Percentiles rank a stretch among this genome's conserved stretches.
These are phyloP conservation scores for Antechinus stuartii DNA, from an alignment of 2,113 vertebrate genomes.

Conservation along the genomic window DNA sequence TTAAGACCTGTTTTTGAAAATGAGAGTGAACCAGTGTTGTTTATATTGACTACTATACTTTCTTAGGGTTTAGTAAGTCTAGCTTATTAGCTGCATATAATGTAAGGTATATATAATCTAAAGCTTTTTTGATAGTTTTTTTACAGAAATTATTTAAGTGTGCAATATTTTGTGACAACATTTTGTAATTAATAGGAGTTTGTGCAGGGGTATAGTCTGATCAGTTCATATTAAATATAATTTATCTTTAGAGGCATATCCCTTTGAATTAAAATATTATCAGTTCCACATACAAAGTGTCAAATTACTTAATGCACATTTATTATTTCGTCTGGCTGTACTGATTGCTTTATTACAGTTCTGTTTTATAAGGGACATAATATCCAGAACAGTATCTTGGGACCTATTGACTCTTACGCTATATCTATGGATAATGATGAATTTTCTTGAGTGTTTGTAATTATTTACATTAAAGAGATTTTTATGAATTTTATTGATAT, in stretches of 20 bases:
- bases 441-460: slow-evolving; percentile 11
- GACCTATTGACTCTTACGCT: slow-evolving; percentile 1
- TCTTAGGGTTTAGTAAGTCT: neutral
- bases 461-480: slow-evolving; percentile 20
- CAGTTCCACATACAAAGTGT: slow-evolving; percentile 3
- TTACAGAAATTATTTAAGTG: slow-evolving; percentile 6
- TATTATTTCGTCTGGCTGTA: slow-evolving; percentile 33
- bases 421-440: slow-evolving; percentile 39
- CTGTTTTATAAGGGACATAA: slow-evolving; percentile 34
- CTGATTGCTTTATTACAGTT: slow-evolving; percentile 35
- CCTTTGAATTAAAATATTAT: slow-evolving; percentile 27
- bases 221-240: slow-evolving; percentile 47
- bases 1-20: slow-evolving; percentile 44
- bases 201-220: neutral
- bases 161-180: neutral
- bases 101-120: neutral
- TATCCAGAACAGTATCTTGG: slow-evolving; percentile 20
- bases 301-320: slow-evolving; percentile 33
- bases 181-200: neutral
- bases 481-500: slow-evolving; percentile 52
- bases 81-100: slow-evolving; percentile 6
- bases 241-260: slow-evolving; percentile 14
- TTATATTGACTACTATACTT: neutral
- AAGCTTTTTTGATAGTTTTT: slow-evolving; percentile 12
- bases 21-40: slow-evolving; percentile 36